Conservation (phyloP, 1,140 invertebrate species). For the Goniozus legneri region DNA sequence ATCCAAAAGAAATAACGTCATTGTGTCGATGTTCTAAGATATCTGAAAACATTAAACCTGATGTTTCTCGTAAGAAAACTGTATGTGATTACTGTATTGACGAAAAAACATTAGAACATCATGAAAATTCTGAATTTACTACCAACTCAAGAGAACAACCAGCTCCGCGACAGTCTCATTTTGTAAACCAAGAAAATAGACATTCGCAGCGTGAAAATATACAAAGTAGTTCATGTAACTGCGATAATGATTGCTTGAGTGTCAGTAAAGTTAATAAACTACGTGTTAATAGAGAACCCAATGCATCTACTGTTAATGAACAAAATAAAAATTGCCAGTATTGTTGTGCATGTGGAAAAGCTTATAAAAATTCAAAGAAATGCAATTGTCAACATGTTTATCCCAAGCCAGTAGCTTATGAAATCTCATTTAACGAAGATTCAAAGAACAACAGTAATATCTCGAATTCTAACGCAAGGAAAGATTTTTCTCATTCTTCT, state of each 20-base stretch:
- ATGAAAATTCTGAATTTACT: too few species aligned
- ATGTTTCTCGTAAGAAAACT: too few species aligned
- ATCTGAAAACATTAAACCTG: too few species aligned
- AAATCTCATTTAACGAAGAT: constrained; percentile 39
- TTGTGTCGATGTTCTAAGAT: too few species aligned
- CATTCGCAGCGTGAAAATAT: constrained; percentile 9
- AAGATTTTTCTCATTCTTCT: neutral
- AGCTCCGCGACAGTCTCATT: too few species aligned
- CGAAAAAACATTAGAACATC: too few species aligned
- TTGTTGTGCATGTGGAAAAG: constrained; percentile 36
- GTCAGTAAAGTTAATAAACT: constrained; percentile 11
- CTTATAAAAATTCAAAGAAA: constrained; percentile 31
- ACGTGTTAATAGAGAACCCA: neutral
- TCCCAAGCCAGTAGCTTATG: constrained; percentile 48
- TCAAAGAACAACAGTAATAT: constrained; percentile 6
- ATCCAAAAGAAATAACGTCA: too few species aligned
- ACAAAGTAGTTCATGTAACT: constrained; percentile 26
- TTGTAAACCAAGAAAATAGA: neutral
- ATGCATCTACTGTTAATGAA: constrained; percentile 2
- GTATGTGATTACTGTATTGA: too few species aligned
- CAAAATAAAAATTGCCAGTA: constrained; percentile 25
- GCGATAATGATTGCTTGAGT: constrained; percentile 28
- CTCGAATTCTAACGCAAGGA: neutral
- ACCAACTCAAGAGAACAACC: too few species aligned
- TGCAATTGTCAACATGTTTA: constrained; percentile 35